A percentile compares a stretch with the other conserved stretches of the same genome.
Evolutionary conservation across 2,113 vertebrate species (phyloP).

Genomic region (Engystomops pustulosus): DNA sequence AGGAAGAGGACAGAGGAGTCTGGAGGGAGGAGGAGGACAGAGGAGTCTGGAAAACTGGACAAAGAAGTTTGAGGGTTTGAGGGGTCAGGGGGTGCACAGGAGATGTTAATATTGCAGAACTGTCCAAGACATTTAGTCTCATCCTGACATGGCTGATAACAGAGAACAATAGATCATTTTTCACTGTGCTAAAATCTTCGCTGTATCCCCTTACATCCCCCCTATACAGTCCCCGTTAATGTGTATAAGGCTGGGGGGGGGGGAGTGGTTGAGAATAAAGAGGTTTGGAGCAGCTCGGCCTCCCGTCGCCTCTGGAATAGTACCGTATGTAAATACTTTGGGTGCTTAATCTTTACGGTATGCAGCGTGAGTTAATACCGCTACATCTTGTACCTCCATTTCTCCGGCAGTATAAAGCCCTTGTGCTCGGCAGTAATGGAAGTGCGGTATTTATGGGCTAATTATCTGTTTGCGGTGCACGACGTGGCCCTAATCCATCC

Average conservation of each 20-base stretch:
- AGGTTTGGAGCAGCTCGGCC: background rate
- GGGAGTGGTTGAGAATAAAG: background rate
- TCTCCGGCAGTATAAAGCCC: background rate
- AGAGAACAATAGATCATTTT: background rate
- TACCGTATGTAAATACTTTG: background rate
- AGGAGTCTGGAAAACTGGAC: too few species aligned
- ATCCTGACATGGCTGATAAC: background rate
- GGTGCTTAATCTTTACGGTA: constrained; percentile 22
- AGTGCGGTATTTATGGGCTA: constrained; percentile 13
- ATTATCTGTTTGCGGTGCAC: constrained; percentile 25
- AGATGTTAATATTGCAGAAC: too few species aligned
- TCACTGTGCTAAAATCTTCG: background rate
- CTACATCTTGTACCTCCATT: background rate
- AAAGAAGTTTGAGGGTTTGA: too few species aligned
- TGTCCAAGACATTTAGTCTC: too few species aligned
- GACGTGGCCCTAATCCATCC: constrained; percentile 16
- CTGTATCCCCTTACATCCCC: background rate
- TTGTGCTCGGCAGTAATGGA: background rate
- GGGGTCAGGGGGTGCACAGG: too few species aligned
- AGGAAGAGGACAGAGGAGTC: too few species aligned
- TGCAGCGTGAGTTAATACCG: constrained; percentile 1
- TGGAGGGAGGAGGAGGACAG: too few species aligned
- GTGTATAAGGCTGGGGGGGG: background rate
- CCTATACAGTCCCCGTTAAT: background rate
- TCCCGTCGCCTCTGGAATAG: background rate